Evolutionary conservation across 2,797 vertebrate genomes (phyloP).

Genomic region (Anomalospiza imberbis): DNA sequence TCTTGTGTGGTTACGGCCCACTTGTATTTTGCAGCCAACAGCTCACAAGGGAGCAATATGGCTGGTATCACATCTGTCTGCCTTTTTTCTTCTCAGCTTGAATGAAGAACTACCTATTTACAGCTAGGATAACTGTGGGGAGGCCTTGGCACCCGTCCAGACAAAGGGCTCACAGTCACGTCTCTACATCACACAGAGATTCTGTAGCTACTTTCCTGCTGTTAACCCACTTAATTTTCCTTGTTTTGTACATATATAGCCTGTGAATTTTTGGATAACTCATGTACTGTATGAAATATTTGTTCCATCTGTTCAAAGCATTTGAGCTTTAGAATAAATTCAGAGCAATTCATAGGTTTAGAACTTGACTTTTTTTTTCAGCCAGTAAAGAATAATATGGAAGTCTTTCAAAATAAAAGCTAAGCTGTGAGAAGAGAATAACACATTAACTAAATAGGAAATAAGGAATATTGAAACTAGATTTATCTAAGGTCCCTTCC

Average conservation of each 20-base stretch:
- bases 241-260: neutral
- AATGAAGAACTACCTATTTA: constrained; percentile 34
- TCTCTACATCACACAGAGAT: neutral
- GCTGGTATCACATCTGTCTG: constrained; percentile 40
- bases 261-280: neutral
- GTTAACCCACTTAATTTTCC: constrained; percentile 15
- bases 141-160: neutral
- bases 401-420: neutral
- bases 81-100: constrained; percentile 36
- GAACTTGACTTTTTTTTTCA: neutral
- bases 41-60: constrained; percentile 39
- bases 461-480: neutral
- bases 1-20: neutral
- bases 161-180: neutral
- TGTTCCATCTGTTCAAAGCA: neutral
- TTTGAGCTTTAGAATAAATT: neutral
- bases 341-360: neutral
- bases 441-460: neutral
- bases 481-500: neutral
- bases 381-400: neutral
- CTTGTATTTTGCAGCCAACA: constrained; percentile 40
- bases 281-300: neutral
- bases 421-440: neutral
- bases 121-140: neutral
- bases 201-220: neutral